phyloP scores from a whole-genome alignment of 1,140 invertebrate species.

The Plutomurus gul region DNA sequence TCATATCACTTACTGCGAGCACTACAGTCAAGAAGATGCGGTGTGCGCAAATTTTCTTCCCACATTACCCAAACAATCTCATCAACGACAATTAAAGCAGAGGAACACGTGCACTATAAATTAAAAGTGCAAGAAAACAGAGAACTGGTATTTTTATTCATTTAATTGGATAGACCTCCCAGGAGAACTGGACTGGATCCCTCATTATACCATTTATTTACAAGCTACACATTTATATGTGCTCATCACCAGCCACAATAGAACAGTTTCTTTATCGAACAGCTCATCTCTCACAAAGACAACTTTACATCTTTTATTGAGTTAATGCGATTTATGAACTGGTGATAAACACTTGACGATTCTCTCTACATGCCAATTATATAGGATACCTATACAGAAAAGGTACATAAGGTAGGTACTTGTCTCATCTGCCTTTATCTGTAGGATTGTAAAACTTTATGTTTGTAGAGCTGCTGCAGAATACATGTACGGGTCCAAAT shows the following conservation, averaged over 20 bases:
- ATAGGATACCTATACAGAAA: too few species aligned
- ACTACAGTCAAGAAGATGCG: too few species aligned
- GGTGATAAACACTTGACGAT: too few species aligned
- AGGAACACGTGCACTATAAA: conserved; percentile 15
- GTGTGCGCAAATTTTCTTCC: not conserved
- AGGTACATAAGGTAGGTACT: not conserved
- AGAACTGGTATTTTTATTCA: conserved; percentile 19
- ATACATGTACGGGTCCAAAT: too few species aligned
- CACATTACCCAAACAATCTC: not conserved
- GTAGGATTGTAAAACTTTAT: too few species aligned
- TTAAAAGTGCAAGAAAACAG: conserved; percentile 24
- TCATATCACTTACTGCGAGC: too few species aligned
- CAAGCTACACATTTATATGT: not conserved
- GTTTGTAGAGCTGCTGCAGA: too few species aligned
- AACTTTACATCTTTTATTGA: not conserved
- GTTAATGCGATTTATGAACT: conserved; percentile 7
- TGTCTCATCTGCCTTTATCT: too few species aligned
- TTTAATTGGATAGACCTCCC: conserved; percentile 10
- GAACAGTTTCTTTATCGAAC: not conserved
- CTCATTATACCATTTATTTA: not conserved
- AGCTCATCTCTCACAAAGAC: not conserved
- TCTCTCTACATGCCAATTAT: too few species aligned
- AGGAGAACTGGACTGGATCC: conserved; percentile 14
- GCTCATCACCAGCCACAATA: not conserved
- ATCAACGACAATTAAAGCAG: conserved; percentile 5